Evolutionary conservation across 2,888 invertebrate genomes (phyloP), one percentile per base, ranked within the genome.

Genomic region (Carpatolechia fugitivella): DNA sequence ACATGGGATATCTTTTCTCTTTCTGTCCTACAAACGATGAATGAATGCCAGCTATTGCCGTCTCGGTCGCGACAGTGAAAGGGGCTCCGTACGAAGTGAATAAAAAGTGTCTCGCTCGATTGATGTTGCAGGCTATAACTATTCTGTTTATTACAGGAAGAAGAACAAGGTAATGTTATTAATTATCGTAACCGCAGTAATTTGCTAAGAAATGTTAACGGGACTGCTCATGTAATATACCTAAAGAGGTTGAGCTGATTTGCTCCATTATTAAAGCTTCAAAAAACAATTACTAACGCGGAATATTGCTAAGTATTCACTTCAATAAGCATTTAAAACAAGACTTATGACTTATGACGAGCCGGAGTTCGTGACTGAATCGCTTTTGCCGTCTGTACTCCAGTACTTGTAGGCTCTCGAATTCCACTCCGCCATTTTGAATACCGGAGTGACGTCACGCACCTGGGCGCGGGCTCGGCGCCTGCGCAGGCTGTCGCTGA

Each of bases 371-470:
- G 50, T 50, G 50, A 38, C 52, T 52, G 40, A 33, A 29, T n/a
- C 31, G 13, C 36, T 51, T 40, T 30, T 61, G 61, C 57, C 53
- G 54, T 30, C 58, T 16, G 60, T 60, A 58, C 60, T 35, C 30
- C 56, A 18, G 58, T 60, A 57, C 58, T 40, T 18, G 80, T 82
- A 87, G 88, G 88, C 84, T 88, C 86, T 88, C 88, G 78, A 79
- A 90, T 89, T 87, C 88, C 86, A 66, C 59, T 76, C 80, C 79
- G 89, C 90, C 90, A 90, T 90, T 83, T 89, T 90, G 87, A 89
- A 90, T 90, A 86, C 86, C 87, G 66, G 56, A 65, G 74, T 90
- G 89, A 89, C 88, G 90, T 90, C 88, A 89, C 80, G 73, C 68
- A 70, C 74, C 75, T 81, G 84, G 87, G 87, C 83, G 85, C 84